A percentile compares a stretch with the other conserved stretches of the same genome.
phyloP scores from a whole-genome alignment of 2,797 vertebrate species.

The Fistularia commersonii region DNA sequence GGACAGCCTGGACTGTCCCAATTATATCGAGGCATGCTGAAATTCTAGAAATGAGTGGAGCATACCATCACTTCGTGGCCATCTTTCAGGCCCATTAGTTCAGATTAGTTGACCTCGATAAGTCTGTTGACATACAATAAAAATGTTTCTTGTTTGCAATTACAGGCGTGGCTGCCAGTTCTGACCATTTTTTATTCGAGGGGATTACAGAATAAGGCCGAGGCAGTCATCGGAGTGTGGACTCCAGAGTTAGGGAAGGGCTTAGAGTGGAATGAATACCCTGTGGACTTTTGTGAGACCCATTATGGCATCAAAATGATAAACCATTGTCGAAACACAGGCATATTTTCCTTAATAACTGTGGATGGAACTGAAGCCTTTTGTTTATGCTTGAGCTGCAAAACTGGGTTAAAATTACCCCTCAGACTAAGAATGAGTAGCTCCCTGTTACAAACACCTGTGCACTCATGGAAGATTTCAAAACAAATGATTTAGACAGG shows the following conservation, averaged over 20 bases:
- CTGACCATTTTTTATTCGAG: constrained; percentile 22
- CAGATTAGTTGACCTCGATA: constrained; percentile 51
- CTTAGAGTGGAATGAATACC: constrained; percentile 54
- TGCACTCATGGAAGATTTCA: constrained; percentile 13
- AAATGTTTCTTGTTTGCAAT: constrained; percentile 38
- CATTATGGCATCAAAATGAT: constrained; percentile 40
- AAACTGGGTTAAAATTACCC: not conserved
- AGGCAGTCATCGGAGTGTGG: constrained; percentile 28
- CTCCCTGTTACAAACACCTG: constrained; percentile 15
- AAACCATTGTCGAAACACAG: constrained; percentile 7
- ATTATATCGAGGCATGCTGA: no score
- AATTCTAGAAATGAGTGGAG: not conserved
- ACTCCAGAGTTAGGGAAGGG: constrained; percentile 26
- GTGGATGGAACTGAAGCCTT: constrained; percentile 44
- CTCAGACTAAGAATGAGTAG: constrained; percentile 21
- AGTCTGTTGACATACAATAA: constrained; percentile 32
- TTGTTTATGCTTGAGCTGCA: constrained; percentile 21
- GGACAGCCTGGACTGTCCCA: no score
- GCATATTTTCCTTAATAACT: constrained; percentile 54
- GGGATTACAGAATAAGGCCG: constrained; percentile 20
- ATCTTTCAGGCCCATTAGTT: constrained; percentile 60
- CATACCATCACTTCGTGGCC: constrained; percentile 33
- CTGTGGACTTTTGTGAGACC: constrained; percentile 59
- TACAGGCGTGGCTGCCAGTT: constrained; percentile 20
- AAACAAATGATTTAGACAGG: constrained; percentile 15